Evolutionary conservation across 2,797 vertebrate genomes (phyloP).

Genomic region (Microtus obscurus): DNA sequence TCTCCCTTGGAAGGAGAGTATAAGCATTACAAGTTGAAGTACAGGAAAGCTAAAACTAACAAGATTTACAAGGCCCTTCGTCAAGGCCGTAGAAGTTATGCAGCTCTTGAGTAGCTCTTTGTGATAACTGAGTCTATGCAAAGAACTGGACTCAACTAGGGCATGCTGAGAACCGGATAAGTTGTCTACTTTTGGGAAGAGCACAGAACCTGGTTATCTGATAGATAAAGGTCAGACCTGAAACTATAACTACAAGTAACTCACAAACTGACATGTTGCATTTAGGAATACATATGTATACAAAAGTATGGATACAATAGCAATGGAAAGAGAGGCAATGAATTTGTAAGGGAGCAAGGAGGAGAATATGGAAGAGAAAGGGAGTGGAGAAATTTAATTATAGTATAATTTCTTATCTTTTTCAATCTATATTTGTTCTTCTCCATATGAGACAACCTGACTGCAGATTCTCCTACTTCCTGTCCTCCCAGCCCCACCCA

Average conservation of each 20-base stretch:
- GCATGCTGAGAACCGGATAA: neutral
- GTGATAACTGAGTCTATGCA: neutral
- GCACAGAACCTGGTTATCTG: neutral
- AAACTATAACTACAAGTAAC: neutral
- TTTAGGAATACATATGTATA: neutral
- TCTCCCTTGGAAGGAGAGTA: too few species aligned
- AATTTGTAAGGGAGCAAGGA: neutral
- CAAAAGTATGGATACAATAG: neutral
- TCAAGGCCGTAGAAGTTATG: neutral
- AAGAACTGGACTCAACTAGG: neutral
- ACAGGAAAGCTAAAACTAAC: neutral
- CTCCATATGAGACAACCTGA: neutral
- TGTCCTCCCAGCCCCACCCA: neutral
- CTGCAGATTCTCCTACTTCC: neutral
- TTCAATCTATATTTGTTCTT: neutral
- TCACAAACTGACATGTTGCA: neutral
- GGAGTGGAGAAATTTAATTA: neutral
- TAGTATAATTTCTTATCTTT: neutral
- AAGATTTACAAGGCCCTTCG: neutral
- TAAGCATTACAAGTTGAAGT: neutral
- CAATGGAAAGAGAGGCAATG: neutral
- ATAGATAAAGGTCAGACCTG: neutral
- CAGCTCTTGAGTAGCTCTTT: neutral
- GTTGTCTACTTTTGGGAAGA: neutral
- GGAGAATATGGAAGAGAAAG: neutral